Conservation (phyloP, 2,113 vertebrate genomes). For the Paramisgurnus dabryanus region DNA sequence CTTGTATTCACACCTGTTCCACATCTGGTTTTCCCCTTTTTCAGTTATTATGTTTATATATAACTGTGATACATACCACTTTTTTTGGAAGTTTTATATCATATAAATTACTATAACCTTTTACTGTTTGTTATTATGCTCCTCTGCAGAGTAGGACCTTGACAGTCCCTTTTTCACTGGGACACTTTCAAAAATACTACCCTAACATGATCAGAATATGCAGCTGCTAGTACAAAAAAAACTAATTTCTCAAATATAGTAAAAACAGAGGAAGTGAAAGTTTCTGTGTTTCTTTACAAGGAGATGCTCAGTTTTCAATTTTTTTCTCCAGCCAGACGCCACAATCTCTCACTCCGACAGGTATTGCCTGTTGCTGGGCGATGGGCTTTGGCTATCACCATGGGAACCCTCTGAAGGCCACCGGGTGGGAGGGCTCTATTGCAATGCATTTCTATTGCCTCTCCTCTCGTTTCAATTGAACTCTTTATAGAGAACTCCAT, state of each 20-base stretch:
- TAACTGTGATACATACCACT: no score
- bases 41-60: background rate
- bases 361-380: slow-evolving; percentile 40
- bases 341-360: slow-evolving; percentile 12
- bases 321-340: slow-evolving; percentile 3
- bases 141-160: background rate
- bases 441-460: slow-evolving; percentile 29
- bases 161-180: background rate
- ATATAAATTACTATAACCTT: background rate
- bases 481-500: slow-evolving; percentile 12
- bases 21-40: background rate
- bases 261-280: slow-evolving; percentile 3
- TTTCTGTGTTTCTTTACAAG: background rate
- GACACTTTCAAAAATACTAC: background rate
- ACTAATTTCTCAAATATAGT: background rate
- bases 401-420: slow-evolving; percentile 50
- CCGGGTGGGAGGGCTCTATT: slow-evolving; percentile 36
- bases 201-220: background rate
- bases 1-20: no score
- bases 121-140: background rate
- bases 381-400: slow-evolving; percentile 48
- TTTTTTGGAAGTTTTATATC: no score
- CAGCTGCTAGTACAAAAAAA: slow-evolving; percentile 6
- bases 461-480: slow-evolving; percentile 28
- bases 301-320: background rate